A percentile compares a stretch with the other conserved stretches of the same genome.
phyloP scores from a whole-genome alignment of 1,140 invertebrate genomes.

The Fopius arisanus region DNA sequence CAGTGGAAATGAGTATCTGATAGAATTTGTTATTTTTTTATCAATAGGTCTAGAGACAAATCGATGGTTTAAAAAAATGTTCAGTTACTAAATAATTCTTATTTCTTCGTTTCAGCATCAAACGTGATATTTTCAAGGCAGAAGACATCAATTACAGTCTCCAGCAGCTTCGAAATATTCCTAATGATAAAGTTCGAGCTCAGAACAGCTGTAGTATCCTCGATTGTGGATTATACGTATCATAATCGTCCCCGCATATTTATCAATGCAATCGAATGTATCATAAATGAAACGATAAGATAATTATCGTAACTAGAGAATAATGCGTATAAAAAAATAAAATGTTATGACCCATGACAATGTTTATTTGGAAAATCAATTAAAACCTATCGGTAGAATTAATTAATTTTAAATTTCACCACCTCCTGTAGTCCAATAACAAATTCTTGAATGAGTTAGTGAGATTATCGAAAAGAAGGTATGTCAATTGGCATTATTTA shows the following conservation, averaged over 20 bases:
- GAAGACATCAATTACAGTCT: constrained; percentile 8
- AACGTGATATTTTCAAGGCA: constrained; percentile 47
- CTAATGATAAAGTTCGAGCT: not conserved
- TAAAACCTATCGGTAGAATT: not conserved
- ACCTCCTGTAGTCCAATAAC: not conserved
- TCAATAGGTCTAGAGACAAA: too few relatives aligned
- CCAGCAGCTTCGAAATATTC: not conserved
- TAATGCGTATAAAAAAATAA: not conserved
- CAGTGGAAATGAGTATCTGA: too few relatives aligned
- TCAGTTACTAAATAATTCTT: constrained; percentile 21
- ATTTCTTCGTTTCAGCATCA: constrained; percentile 48
- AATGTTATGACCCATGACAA: constrained; percentile 4
- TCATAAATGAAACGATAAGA: not conserved
- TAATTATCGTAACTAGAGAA: not conserved
- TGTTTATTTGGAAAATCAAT: not conserved
- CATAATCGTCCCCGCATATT: not conserved
- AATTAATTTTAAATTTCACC: not conserved
- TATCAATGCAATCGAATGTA: not conserved
- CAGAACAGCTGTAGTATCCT: constrained; percentile 10
- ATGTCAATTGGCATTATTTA: constrained; percentile 46
- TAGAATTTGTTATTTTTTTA: too few relatives aligned
- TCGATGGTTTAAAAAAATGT: too few relatives aligned
- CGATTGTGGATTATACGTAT: constrained; percentile 3
- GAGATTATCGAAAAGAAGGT: constrained; percentile 36
- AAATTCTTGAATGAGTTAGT: not conserved